Evolutionary conservation across 2,113 vertebrate genomes (phyloP), one percentile per base, ranked within the genome.

Genomic region (Chaetops frenatus): DNA sequence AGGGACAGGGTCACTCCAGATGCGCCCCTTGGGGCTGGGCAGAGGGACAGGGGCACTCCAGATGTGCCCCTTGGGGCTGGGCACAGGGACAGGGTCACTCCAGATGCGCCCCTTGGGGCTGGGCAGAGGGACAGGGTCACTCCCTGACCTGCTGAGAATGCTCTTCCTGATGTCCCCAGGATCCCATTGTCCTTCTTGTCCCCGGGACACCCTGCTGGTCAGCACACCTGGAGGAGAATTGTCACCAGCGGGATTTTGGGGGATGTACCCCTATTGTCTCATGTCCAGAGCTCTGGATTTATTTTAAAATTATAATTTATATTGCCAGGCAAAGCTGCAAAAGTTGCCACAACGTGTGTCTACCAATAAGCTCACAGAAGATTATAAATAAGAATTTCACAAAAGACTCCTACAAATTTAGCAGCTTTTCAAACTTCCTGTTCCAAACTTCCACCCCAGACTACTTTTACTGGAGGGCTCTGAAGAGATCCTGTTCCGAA

Each of bases 121-220:
- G 48, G 24, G 15, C 19, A 50, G 14, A 23, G 27, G 27, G 19
- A 3, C 22, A 24, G 23, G 38, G 38, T 38, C 62, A 0, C 42
- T 57, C 24, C n/a, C 35, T 23, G 44, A 0, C 65, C 11, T 42
- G 35, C 54, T 70, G 54, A 40, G 10, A 36, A 20, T 54, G 50
- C 33, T 15, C 7, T 12, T 5, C 12, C 50, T 36, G 31, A 2
- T 20, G 54, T 15, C 56, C 66, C 66, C 54, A 42, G 29, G 65
- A 0, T 7, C 15, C 13, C 51, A 0, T 0, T 21, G 24, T 3
- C 31, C 33, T 25, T 16, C 33, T 7, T 31, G 62, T 10, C 51
- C 60, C 40, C 51, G 25, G 50, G 61, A 25, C 51, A 13, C 28
- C 23, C 62, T 9, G 29, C 29, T 44, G 62, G 18, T 15, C 1